Evolutionary conservation across 2,888 invertebrate species (phyloP).

Genomic region (Amorpha juglandis): DNA sequence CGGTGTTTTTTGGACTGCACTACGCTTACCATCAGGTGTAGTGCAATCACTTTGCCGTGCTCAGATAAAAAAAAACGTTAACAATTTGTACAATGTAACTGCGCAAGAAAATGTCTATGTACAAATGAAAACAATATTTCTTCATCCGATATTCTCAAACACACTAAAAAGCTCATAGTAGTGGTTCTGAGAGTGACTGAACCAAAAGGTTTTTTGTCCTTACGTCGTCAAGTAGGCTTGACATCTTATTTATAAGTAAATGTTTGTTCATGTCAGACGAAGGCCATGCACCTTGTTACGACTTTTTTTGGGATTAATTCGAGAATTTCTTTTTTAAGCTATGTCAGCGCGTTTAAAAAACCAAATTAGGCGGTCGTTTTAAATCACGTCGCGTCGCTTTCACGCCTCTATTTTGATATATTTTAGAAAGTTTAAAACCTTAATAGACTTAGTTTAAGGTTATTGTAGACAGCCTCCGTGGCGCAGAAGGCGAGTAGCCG

Average conservation of each 20-base stretch:
- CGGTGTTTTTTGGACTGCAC: too few relatives aligned
- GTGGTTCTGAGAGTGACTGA: constrained; percentile 31
- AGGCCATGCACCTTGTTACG: constrained; percentile 52
- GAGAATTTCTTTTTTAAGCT: constrained; percentile 41
- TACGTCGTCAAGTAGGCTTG: constrained; percentile 45
- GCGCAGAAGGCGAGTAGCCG: too few relatives aligned
- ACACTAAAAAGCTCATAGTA: constrained; percentile 24
- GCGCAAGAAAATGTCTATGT: not conserved
- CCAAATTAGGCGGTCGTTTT: not conserved
- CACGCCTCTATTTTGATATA: not conserved
- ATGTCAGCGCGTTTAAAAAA: constrained; percentile 27
- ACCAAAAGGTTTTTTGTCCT: constrained; percentile 43
- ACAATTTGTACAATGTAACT: too few relatives aligned
- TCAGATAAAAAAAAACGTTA: too few relatives aligned
- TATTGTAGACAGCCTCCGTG: not conserved
- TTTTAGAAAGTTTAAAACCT: constrained; percentile 2
- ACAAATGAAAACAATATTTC: not conserved
- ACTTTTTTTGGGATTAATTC: constrained; percentile 42
- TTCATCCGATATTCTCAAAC: not conserved
- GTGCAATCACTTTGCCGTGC: too few relatives aligned
- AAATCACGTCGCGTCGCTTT: not conserved
- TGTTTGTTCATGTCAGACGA: constrained; percentile 57
- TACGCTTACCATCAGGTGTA: too few relatives aligned
- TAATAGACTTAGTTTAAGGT: not conserved
- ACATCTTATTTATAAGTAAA: constrained; percentile 66